Evolutionary conservation across 2,113 vertebrate genomes (phyloP), one percentile per base, ranked within the genome.

Genomic region (Muscicapa adusta): DNA sequence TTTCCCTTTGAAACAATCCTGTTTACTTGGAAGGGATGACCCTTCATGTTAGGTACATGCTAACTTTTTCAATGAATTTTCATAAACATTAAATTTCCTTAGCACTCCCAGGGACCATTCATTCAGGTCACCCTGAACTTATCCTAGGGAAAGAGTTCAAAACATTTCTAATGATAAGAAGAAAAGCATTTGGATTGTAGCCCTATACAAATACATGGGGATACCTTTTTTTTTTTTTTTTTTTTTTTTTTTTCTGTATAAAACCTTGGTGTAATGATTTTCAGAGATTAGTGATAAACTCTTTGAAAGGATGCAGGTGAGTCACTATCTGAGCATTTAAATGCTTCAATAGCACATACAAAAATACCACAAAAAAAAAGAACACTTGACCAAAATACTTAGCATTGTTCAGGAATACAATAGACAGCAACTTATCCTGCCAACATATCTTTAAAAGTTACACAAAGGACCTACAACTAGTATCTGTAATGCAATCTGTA

Each of bases 361-460:
- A 96, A 86, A 93, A 72, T 78, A 75, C 28, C 38, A 34, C 33
- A 75, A 91, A 15, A 57, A 89, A 71, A 88, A 77, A 88, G 9
- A 93, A 56, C 38, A 53, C 15, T 92, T 71, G 58, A 61, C 66
- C 50, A 84, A 89, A 96, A 79, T 96, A 92, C 43, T 94, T 79
- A 81, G 54, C 43, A 96, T 95, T 97, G 93, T 94, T 97, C 80
- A 77, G 50, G 51, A 95, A 95, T 88, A 94, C 94, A 93, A 94
- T 94, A 40, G 77, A 60, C 54, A 80, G 77, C 50, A 94, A 84
- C 81, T 96, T 94, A 93, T 72, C 71, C 78, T 36, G 81, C 76
- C 78, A 93, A 63, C 72, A 31, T 48, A 68, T 81, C 81, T 94
- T 89, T 51, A 95, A 89, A 93, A 96, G 78, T 81, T 92, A 96